A percentile compares a stretch with the other conserved stretches of the same genome.
Evolutionary conservation across 2,113 vertebrate genomes (phyloP).

Genomic region (Hypocryptadius cinnamomeus): DNA sequence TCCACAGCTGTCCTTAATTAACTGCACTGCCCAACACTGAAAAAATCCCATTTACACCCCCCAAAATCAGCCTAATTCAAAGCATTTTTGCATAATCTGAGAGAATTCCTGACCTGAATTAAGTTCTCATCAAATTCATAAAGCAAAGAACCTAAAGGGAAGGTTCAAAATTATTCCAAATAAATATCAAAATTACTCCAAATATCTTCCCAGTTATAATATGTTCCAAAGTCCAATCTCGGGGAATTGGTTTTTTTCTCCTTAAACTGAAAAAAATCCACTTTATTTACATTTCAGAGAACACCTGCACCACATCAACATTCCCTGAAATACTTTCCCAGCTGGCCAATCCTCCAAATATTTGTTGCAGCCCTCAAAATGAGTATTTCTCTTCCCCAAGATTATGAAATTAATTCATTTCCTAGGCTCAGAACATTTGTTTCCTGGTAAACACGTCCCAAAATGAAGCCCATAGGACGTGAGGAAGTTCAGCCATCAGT

Average conservation of each 20-base stretch:
- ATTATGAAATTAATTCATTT: not conserved
- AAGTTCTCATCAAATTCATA: not conserved
- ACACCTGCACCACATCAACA: not conserved
- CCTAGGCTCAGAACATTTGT: not conserved
- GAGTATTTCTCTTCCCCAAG: not conserved
- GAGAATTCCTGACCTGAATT: not conserved
- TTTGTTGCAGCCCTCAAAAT: not conserved
- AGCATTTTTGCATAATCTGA: not conserved
- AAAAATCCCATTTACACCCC: not conserved
- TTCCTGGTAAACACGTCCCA: not conserved
- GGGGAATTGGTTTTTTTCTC: not conserved
- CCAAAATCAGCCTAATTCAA: not conserved
- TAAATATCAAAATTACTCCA: not conserved
- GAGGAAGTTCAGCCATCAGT: not conserved
- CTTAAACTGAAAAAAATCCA: not conserved
- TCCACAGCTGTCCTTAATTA: conserved; percentile 64
- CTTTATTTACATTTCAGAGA: not conserved
- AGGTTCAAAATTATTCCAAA: not conserved
- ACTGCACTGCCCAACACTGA: not conserved
- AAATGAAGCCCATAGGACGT: not conserved
- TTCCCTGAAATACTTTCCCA: not conserved
- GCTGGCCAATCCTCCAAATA: not conserved
- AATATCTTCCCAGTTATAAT: not conserved
- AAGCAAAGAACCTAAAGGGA: conserved; percentile 1
- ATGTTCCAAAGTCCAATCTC: not conserved